Evolutionary conservation across 2,797 vertebrate genomes (phyloP), one percentile per base, ranked within the genome.

Genomic region (Echiichthys vipera): DNA sequence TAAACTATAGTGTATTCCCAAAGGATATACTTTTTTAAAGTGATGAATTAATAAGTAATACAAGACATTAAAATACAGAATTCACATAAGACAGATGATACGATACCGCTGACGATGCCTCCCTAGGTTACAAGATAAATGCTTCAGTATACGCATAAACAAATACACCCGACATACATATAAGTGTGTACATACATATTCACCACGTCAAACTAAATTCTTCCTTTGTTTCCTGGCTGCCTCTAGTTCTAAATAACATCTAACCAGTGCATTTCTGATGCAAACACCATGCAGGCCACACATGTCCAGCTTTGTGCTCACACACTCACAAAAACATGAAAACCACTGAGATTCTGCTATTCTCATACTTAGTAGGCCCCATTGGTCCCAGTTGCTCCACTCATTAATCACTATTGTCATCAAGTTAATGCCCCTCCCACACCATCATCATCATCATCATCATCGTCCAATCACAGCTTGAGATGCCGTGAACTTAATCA

Each of bases 371-470:
- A 22, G 50, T 29, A 22, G 20, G 37, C 42, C 51, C 58, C 53
- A 66, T 20, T 7, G 66, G 40, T 70, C 47, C 45, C 56, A 40
- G 32, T 78, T 45, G 30, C 57, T 45, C 25, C 49, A 6, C 39
- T 84, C 77, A 78, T 84, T 68, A 72, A 88, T 86, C 81, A 85
- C 65, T 45, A 22, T 68, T 76, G 83, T 77, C 73, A 54, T 76
- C 67, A 59, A 78, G 58, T 56, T 63, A 62, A 66, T 30, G 43
- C 72, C 53, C 65, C 46, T 61, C 75, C 72, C 67, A 77, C 67
- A 43, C 10, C 11, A 30, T 49, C 62, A n/a, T n/a, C n/a, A n/a
- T n/a, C n/a, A n/a, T n/a, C n/a, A n/a, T n/a, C 54, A 3, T 62
- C 55, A 32, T 47, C 65, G 15, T 72, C 75, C 75, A 83, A 66